Evolutionary conservation across 1,140 invertebrate species (phyloP).

Genomic region (Linepithema humile): DNA sequence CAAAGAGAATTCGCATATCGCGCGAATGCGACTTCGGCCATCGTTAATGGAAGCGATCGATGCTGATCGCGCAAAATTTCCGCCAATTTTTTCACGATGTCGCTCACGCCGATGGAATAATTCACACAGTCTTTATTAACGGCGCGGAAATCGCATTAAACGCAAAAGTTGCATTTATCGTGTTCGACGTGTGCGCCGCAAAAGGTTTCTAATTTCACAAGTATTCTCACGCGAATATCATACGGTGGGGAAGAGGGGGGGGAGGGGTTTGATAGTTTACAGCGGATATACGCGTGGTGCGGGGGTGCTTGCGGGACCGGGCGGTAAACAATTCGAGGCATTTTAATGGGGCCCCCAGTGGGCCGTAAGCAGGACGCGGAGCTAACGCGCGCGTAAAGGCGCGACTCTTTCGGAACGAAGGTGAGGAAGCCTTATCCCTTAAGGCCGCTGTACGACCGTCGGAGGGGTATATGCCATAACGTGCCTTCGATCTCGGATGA

Average conservation of each 20-base stretch:
- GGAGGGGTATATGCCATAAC: slow-evolving; percentile 65
- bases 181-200: no score
- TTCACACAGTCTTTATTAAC: slow-evolving; percentile 32
- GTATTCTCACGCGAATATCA: neutral
- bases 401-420: slow-evolving; percentile 58
- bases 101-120: slow-evolving; percentile 14
- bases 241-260: neutral
- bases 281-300: slow-evolving; percentile 66
- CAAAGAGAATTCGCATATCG: slow-evolving; percentile 59
- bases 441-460: slow-evolving; percentile 68
- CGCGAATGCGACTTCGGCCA: neutral
- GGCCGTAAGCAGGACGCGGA: slow-evolving; percentile 69
- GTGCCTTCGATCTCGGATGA: slow-evolving; percentile 70
- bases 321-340: slow-evolving; percentile 75
- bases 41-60: slow-evolving; percentile 40
- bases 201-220: slow-evolving; percentile 18
- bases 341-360: slow-evolving; percentile 74
- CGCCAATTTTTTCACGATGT: slow-evolving; percentile 26
- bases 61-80: slow-evolving; percentile 13
- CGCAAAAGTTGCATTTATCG: neutral
- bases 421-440: slow-evolving; percentile 66
- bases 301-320: slow-evolving; percentile 11
- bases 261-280: slow-evolving; percentile 64
- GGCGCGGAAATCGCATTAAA: neutral
- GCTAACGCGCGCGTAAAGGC: slow-evolving; percentile 60